Percentiles rank a stretch among this genome's conserved stretches.
Conservation (phyloP, 2,888 invertebrate genomes). For the Melinopterus prodromus region DNA sequence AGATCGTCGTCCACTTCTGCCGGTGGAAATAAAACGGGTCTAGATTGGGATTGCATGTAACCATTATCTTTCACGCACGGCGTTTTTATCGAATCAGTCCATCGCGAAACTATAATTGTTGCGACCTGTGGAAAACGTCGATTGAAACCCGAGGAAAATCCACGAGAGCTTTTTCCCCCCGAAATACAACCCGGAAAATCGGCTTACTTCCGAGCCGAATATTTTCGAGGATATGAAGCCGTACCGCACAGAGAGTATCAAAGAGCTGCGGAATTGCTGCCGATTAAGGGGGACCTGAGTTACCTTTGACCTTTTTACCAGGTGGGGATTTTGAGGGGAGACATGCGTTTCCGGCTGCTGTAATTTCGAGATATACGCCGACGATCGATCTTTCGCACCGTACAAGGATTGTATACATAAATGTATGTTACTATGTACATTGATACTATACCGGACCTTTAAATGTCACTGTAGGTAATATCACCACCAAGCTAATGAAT, state of each 20-base stretch:
- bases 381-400: background rate
- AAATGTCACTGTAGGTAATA: background rate
- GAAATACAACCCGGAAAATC: background rate
- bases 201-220: background rate
- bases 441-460: background rate
- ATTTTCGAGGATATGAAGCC: background rate
- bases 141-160: background rate
- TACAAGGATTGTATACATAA: background rate
- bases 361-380: background rate
- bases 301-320: background rate
- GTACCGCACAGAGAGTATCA: background rate
- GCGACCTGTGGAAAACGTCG: conserved; percentile 4
- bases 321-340: background rate
- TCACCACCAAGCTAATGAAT: background rate
- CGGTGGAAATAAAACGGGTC: conserved; percentile 20
- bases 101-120: conserved; percentile 9
- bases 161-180: background rate
- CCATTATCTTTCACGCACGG: background rate
- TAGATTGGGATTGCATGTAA: conserved; percentile 16
- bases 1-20: conserved; percentile 23
- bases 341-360: background rate
- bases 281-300: background rate
- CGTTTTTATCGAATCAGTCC: conserved; percentile 22
- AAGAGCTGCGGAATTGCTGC: background rate
- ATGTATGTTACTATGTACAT: background rate